Conservation (phyloP, 2,113 vertebrate genomes). For the Dipodomys merriami region DNA sequence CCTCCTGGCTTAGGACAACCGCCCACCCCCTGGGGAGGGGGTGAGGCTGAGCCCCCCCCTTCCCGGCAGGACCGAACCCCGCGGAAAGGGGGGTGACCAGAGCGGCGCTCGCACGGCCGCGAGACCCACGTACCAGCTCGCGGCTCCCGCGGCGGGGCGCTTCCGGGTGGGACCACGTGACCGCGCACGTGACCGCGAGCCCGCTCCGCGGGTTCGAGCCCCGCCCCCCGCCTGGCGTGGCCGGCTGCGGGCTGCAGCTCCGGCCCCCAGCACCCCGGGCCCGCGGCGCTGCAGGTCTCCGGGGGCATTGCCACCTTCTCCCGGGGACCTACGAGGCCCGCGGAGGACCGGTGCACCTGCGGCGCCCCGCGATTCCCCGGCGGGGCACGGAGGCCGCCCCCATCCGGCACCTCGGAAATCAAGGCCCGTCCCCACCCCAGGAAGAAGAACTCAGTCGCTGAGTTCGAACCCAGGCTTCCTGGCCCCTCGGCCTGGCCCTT, state of each 20-base stretch:
- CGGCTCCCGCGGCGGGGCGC: no score
- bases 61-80: neutral
- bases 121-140: neutral
- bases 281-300: accelerated
- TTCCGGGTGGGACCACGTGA: constrained; percentile 62
- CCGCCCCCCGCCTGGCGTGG: neutral
- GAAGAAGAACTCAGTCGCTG: neutral
- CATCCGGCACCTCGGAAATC: no score
- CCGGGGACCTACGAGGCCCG: no score
- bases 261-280: accelerated
- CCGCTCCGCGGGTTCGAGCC: neutral
- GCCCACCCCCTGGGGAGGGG: neutral
- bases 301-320: neutral
- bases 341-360: no score
- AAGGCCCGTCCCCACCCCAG: no score
- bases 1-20: neutral
- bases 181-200: accelerated
- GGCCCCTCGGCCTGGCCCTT: neutral
- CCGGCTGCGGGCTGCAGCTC: accelerated
- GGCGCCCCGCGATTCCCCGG: neutral
- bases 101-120: accelerated
- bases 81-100: neutral
- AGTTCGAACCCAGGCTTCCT: neutral
- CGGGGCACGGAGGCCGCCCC: no score
- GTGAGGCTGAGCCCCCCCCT: no score